Evolutionary conservation across 2,113 vertebrate species (phyloP).

Genomic region (Epinephelus lanceolatus): DNA sequence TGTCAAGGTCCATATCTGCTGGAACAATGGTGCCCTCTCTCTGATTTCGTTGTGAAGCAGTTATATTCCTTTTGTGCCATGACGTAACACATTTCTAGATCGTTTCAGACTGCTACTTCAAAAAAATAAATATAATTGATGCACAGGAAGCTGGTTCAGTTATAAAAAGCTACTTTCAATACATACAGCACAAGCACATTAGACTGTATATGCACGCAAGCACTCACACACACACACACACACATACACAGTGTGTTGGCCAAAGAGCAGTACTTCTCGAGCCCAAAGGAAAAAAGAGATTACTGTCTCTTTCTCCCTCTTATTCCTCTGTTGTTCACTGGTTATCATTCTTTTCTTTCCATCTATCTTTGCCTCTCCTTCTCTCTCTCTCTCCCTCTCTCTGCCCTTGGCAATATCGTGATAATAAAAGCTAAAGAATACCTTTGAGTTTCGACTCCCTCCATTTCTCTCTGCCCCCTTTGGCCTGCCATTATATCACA

Average conservation of each 20-base stretch:
- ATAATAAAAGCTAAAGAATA: conserved; percentile 83
- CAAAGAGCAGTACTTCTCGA: conserved; percentile 47
- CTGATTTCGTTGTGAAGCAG: conserved; percentile 26
- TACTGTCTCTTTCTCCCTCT: conserved; percentile 39
- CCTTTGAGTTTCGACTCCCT: conserved; percentile 76
- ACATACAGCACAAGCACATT: not conserved
- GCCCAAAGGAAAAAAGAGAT: conserved; percentile 56
- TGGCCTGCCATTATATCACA: conserved; percentile 78
- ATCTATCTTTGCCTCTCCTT: conserved; percentile 47
- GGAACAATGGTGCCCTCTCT: conserved; percentile 50
- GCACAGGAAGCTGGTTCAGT: conserved; percentile 2
- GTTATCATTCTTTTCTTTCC: conserved; percentile 55
- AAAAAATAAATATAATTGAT: conserved; percentile 10
- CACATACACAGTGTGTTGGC: not conserved
- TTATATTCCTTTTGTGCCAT: conserved; percentile 1
- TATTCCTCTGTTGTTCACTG: conserved; percentile 62
- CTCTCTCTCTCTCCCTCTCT: conserved; percentile 26
- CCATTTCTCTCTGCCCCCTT: conserved; percentile 76
- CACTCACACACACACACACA: no score
- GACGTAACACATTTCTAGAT: conserved; percentile 14
- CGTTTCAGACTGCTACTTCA: not conserved
- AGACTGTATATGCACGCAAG: not conserved
- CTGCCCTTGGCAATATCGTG: conserved; percentile 70
- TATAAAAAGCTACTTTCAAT: conserved; percentile 1
- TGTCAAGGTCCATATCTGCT: conserved; percentile 19